Evolutionary conservation across 2,888 invertebrate species (phyloP).

Genomic region (Drosophila tanythrix): DNA sequence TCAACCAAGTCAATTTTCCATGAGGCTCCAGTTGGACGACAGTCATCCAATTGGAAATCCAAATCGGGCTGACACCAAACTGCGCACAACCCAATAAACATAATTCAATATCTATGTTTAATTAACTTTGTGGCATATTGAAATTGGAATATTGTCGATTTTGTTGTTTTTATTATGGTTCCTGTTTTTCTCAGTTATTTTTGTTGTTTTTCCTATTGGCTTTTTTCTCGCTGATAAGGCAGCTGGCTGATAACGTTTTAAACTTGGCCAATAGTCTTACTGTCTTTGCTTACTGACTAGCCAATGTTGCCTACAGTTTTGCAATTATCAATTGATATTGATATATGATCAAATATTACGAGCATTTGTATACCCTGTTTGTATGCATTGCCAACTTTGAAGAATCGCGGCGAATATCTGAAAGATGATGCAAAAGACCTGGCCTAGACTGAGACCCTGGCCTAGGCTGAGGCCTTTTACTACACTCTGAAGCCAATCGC

Average conservation of each 20-base stretch:
- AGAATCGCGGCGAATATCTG: too few species aligned
- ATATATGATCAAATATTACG: background rate
- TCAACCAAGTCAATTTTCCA: background rate
- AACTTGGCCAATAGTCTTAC: background rate
- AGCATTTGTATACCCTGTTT: background rate
- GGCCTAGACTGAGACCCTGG: background rate
- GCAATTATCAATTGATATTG: slow-evolving; percentile 7
- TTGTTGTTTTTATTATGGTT: slow-evolving; percentile 27
- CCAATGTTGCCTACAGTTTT: background rate
- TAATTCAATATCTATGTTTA: slow-evolving; percentile 63
- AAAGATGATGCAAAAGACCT: background rate
- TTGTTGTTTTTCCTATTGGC: background rate
- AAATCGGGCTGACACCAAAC: slow-evolving; percentile 3
- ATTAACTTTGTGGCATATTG: slow-evolving; percentile 60
- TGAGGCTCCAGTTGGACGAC: background rate
- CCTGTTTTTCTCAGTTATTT: slow-evolving; percentile 43
- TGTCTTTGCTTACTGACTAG: background rate
- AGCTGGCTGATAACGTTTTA: slow-evolving; percentile 16
- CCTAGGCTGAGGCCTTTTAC: background rate
- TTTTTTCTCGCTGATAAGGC: slow-evolving; percentile 16
- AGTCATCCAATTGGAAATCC: slow-evolving; percentile 21
- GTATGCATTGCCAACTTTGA: too few species aligned
- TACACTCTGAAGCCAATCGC: background rate
- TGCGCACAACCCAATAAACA: slow-evolving; percentile 31
- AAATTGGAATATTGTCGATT: slow-evolving; percentile 40